phyloP scores from a whole-genome alignment of 1,140 invertebrate species.

The Cydia amplana region DNA sequence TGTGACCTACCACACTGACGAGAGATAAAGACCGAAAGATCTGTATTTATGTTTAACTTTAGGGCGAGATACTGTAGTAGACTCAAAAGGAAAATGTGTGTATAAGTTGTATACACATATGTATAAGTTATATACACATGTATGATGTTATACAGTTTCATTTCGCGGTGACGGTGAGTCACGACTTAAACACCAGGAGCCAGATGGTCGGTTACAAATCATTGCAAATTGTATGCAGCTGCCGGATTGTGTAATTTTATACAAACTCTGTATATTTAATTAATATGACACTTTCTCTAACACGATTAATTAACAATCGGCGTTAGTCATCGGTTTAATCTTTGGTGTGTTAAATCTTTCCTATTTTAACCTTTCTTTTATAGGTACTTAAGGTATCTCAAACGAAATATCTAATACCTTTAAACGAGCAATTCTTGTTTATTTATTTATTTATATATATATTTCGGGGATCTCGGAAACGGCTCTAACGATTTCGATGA shows the following conservation, averaged over 20 bases:
- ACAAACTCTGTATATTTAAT: background rate
- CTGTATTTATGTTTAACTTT: background rate
- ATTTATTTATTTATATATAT: no score
- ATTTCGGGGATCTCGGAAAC: no score
- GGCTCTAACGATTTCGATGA: no score
- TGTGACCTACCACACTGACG: background rate
- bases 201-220: slow-evolving; percentile 48
- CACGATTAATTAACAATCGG: background rate
- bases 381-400: no score
- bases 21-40: background rate
- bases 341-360: background rate
- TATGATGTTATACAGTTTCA: background rate
- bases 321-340: background rate
- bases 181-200: slow-evolving; percentile 24
- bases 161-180: slow-evolving; percentile 13
- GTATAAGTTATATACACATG: background rate
- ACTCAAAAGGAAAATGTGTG: background rate
- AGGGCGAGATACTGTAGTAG: background rate
- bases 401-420: no score
- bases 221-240: slow-evolving; percentile 47
- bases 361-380: no score
- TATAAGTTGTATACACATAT: background rate
- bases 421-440: no score
- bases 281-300: background rate
- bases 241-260: slow-evolving; percentile 42